Percentiles rank a stretch among this genome's conserved stretches.
Evolutionary conservation across 2,888 invertebrate species (phyloP).

Genomic region (Gastrophysa polygoni): DNA sequence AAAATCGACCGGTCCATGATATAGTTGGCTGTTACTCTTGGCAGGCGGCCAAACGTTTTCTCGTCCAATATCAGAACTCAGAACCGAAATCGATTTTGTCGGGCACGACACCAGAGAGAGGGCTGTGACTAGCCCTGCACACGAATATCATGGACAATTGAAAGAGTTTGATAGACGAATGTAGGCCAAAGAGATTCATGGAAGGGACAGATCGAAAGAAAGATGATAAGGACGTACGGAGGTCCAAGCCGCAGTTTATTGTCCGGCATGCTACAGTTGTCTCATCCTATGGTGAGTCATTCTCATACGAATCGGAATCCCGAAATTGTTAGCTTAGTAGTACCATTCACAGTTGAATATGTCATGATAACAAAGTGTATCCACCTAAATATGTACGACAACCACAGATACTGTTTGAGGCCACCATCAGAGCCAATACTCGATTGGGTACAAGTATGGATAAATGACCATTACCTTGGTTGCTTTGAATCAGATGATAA

Average conservation of each 20-base stretch:
- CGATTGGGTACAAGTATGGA: too few species aligned
- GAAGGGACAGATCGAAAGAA: neutral
- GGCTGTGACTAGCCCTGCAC: neutral
- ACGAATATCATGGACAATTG: slow-evolving; percentile 6
- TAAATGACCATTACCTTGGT: too few species aligned
- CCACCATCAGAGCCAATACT: too few species aligned
- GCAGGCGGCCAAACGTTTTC: slow-evolving; percentile 43
- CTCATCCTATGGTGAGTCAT: too few species aligned
- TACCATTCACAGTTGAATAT: too few species aligned
- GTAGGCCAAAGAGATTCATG: slow-evolving; percentile 10
- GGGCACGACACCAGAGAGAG: slow-evolving; percentile 12
- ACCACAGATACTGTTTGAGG: too few species aligned
- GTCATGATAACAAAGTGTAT: too few species aligned
- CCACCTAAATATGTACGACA: too few species aligned
- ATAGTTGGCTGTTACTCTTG: slow-evolving; percentile 42
- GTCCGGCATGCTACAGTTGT: neutral
- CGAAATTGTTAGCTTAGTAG: too few species aligned
- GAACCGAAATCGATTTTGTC: slow-evolving; percentile 43
- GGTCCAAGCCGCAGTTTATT: neutral
- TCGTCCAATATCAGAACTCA: slow-evolving; percentile 42
- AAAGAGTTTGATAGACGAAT: slow-evolving; percentile 7
- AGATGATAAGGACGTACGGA: neutral
- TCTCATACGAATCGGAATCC: too few species aligned
- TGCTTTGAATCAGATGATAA: too few species aligned
- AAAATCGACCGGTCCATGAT: neutral